Evolutionary conservation across 2,888 invertebrate genomes (phyloP).

Genomic region (Papilio gigon): DNA sequence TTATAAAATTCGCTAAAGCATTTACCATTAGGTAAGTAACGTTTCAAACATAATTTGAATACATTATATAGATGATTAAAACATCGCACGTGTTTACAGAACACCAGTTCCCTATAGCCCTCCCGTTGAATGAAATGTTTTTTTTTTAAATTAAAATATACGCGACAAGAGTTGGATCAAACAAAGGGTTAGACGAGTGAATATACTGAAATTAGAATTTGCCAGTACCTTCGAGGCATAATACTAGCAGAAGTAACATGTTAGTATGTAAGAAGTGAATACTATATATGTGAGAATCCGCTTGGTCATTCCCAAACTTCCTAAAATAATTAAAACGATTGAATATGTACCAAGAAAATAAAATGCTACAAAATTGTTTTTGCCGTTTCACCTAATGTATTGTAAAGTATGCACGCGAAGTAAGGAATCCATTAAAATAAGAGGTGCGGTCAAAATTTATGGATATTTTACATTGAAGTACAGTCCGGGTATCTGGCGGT

Average conservation of each 20-base stretch:
- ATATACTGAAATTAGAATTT: background rate
- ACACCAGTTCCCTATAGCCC: background rate
- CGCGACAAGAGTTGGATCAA: background rate
- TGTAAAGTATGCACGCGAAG: background rate
- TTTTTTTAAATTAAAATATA: background rate
- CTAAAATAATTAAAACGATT: background rate
- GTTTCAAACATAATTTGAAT: background rate
- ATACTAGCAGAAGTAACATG: background rate
- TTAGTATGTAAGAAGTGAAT: background rate
- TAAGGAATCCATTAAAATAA: constrained; percentile 27
- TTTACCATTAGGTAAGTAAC: background rate
- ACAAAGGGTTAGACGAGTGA: background rate
- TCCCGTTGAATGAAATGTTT: background rate
- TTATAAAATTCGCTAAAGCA: background rate
- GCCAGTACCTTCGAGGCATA: background rate
- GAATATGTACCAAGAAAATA: background rate
- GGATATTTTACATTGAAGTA: constrained; percentile 19
- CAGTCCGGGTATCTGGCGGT: no score
- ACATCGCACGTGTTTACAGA: background rate
- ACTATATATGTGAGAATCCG: background rate
- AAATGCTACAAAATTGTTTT: background rate
- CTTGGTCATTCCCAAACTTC: background rate
- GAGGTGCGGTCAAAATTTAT: constrained; percentile 29
- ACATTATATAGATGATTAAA: background rate
- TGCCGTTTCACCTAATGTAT: constrained; percentile 10